A percentile compares a stretch with the other conserved stretches of the same genome.
phyloP scores from a whole-genome alignment of 1,140 invertebrate genomes.

The Aphaenogaster floridana region DNA sequence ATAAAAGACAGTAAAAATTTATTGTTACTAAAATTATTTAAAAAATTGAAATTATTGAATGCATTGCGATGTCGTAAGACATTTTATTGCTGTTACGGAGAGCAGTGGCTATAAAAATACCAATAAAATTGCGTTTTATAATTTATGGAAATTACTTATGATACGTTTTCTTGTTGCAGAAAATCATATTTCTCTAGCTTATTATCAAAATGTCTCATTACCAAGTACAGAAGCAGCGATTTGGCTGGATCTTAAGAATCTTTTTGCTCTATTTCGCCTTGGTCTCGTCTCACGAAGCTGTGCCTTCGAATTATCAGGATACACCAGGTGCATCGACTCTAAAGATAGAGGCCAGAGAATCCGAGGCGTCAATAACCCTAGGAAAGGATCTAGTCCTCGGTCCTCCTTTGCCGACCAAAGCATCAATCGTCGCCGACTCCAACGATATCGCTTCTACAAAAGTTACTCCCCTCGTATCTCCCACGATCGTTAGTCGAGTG shows the following conservation, averaged over 20 bases:
- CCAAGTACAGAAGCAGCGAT: neutral
- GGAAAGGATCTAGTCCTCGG: conserved; percentile 49
- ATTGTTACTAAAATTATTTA: neutral
- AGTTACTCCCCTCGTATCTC: neutral
- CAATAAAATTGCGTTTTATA: neutral
- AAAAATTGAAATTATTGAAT: too few species aligned
- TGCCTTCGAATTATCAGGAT: conserved; percentile 40
- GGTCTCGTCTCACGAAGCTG: conserved; percentile 13
- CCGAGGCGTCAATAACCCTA: conserved; percentile 46
- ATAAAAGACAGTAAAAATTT: neutral
- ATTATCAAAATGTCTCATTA: conserved; percentile 5
- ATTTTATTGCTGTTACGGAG: neutral
- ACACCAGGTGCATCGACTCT: conserved; percentile 56
- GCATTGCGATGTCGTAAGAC: neutral
- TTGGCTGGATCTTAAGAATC: neutral
- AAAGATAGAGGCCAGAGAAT: conserved; percentile 70
- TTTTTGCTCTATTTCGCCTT: neutral
- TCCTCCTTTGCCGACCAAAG: conserved; percentile 10
- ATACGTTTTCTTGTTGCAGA: conserved; percentile 10
- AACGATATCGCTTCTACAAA: neutral
- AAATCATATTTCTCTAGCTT: neutral
- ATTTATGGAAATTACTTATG: neutral
- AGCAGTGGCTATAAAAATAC: neutral
- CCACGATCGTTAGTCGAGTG: neutral
- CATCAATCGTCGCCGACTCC: neutral